These are phyloP conservation scores for Anguilla marmorata DNA, from an alignment of 2,797 vertebrate genomes.

Conservation along the genomic window DNA sequence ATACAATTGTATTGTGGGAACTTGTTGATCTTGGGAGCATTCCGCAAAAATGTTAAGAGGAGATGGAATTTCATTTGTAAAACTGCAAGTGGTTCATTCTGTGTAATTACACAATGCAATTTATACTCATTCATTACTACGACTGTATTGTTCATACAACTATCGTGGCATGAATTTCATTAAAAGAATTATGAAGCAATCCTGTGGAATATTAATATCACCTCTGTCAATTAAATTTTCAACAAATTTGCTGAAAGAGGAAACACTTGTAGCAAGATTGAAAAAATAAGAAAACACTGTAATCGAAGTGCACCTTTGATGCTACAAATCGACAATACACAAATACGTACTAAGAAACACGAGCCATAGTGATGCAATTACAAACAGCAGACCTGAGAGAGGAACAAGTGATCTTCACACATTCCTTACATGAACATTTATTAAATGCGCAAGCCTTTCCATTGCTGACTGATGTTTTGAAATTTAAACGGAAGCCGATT, in stretches of 20 bases:
- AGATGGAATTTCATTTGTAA: not conserved
- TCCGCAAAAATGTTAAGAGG: not conserved
- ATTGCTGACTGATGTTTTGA: constrained; percentile 29
- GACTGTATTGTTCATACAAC: not conserved
- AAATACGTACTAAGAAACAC: no score
- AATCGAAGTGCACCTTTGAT: not conserved
- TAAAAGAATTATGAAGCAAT: not conserved
- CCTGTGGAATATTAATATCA: not conserved
- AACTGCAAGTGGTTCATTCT: not conserved
- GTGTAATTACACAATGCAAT: not conserved
- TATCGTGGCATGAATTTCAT: not conserved
- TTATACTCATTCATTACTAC: not conserved
- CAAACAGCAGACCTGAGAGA: constrained; percentile 12
- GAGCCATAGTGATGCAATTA: not conserved
- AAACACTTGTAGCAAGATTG: not conserved
- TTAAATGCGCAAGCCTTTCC: constrained; percentile 1
- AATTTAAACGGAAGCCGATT: constrained; percentile 41
- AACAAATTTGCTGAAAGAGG: not conserved
- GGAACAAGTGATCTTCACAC: not conserved
- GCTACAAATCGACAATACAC: not conserved
- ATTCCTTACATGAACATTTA: constrained; percentile 34
- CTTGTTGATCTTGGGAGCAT: constrained; percentile 17
- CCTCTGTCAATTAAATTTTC: not conserved
- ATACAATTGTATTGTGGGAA: constrained; percentile 24
- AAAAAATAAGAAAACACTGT: not conserved